These are phyloP conservation scores for Poeciliopsis infans DNA, from an alignment of 2,797 vertebrate species.

Conservation along the genomic window DNA sequence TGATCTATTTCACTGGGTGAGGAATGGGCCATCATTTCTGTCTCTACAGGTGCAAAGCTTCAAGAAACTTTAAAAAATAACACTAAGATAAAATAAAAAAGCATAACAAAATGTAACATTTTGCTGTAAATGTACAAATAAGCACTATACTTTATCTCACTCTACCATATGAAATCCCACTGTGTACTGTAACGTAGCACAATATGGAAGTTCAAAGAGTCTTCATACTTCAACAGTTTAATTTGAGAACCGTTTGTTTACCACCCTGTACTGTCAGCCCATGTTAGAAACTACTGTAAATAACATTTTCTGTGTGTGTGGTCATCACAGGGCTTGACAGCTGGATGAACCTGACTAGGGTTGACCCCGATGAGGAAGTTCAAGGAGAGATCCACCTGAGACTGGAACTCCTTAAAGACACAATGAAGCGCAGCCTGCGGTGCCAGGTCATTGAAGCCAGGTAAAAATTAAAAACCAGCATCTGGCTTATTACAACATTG, in stretches of 20 bases:
- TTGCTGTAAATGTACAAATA: background rate
- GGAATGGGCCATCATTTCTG: background rate
- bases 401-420: conserved; percentile 76
- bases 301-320: conserved; percentile 17
- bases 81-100: background rate
- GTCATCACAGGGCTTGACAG: conserved; percentile 82
- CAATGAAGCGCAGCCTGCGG: conserved; percentile 74
- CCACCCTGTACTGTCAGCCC: background rate
- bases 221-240: background rate
- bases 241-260: background rate
- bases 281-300: background rate
- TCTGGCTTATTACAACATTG: too few species aligned
- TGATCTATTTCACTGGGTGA: background rate
- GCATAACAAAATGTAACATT: background rate
- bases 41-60: background rate
- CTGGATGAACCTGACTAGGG: conserved; percentile 89
- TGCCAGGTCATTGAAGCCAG: conserved; percentile 90
- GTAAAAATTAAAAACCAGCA: conserved; percentile 62
- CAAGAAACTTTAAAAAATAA: background rate
- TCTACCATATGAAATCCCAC: background rate
- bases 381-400: conserved; percentile 91
- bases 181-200: background rate
- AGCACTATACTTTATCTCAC: background rate
- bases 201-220: background rate
- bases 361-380: conserved; percentile 88